Evolutionary conservation across 2,113 vertebrate species (phyloP), one percentile per base, ranked within the genome.

Genomic region (Nesogale talazaci): DNA sequence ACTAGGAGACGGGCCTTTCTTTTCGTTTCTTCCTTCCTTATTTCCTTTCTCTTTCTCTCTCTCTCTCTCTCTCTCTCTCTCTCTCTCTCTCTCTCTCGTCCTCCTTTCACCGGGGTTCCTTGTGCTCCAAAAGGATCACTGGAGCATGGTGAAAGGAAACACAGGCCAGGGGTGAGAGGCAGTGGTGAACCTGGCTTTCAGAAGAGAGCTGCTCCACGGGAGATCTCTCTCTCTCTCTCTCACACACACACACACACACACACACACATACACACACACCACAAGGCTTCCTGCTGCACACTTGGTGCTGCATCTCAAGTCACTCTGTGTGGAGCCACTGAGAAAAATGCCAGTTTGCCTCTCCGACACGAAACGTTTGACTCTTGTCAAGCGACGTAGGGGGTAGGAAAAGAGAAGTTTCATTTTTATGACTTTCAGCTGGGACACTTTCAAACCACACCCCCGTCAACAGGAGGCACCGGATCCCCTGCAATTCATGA

Each of bases 211-310:
- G 36, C 69, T 78, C 79, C 93, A 93, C n/a, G n/a, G 81, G 92
- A 56, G 40, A 84, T 90, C 86, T 89, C n/a, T n/a, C n/a, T n/a
- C n/a, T n/a, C n/a, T n/a, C n/a, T n/a, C n/a, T n/a, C n/a, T n/a
- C n/a, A n/a, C n/a, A n/a, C n/a, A n/a, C n/a, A n/a, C n/a, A n/a
- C n/a, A n/a, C n/a, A n/a, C n/a, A n/a, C n/a, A n/a, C n/a, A n/a
- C n/a, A n/a, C n/a, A n/a, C n/a, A n/a, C n/a, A n/a, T n/a, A n/a
- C 74, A 82, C 91, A 89, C 70, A 56, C 31, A 63, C 59, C 4
- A 34, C 38, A 70, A 84, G 69, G 57, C 61, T 93, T 94, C 92
- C 83, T 95, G 75, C 79, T 76, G 94, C 74, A 90, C 91, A 83
- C 89, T 40, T 74, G 61, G 57, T 63, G 78, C 78, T 93, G 88